Base-by-base conservation (phyloP, 2,888 invertebrate species). In the Philaethria dido region DNA sequence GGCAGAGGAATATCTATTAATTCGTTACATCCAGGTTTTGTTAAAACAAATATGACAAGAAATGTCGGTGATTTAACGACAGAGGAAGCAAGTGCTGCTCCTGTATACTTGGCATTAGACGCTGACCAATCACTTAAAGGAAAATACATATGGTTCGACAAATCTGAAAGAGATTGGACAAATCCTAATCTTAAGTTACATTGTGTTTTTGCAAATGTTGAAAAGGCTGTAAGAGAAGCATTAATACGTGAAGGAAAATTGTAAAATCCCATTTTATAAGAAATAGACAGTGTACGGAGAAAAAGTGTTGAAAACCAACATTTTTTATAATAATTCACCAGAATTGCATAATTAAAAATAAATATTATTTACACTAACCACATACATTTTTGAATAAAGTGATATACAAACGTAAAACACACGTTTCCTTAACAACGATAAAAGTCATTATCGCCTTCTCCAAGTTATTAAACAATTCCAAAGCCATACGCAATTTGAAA, bases 61-160 rank as follows among this genome's bases (percentile, higher is more conserved):
- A 66, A 70, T 42, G 22, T 44, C 13, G 79, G 79, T 2, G 16
- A 70, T 14, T 60, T 74, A 5, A 71, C 72, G 5, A 16, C 69
- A 20, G 76, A 78, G 39, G 72, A 75, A 50, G 61, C 77, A 0
- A 64, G 72, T 52, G 29, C 68, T 42, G 66, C 76, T 0, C 77
- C 78, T 0, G 73, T 72, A 0, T 78, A 75, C 62, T 67, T 79
- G 36, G 78, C 75, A 8, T 65, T 79, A 33, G 78, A 79, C 18
- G 69, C 71, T 9, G 73, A 77, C 8, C 77, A 78, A 61, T 72
- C 74, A 1, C 29, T 76, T 1, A 78, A 78, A 69, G 79, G 79
- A 11, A 74, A 75, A 68, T 78, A 76, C 50, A 68, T 78, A 44
- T 79, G 77, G 78, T 78, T 67, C 45, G 78, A 79, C 33, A 77